Percentiles rank a stretch among this genome's conserved stretches.
Evolutionary conservation across 2,888 invertebrate genomes (phyloP).

Genomic region (Abrostola tripartita): DNA sequence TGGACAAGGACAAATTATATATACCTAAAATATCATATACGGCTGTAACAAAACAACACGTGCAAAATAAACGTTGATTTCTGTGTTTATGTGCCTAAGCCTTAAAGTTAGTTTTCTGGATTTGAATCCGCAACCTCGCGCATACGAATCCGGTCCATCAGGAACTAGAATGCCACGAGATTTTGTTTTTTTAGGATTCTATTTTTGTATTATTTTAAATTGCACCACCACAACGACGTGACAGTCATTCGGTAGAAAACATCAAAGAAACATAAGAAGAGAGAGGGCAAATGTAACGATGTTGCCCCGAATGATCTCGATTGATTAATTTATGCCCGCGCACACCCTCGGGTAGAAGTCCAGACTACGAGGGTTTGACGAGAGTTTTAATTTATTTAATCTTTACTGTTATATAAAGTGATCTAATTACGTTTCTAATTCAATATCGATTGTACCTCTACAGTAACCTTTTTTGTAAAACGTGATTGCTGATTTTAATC

Average conservation of each 20-base stretch:
- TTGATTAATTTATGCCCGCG: conserved; percentile 20
- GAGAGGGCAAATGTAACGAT: conserved; percentile 15
- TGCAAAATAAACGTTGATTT: too few species aligned
- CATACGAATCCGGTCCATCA: too few species aligned
- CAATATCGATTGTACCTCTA: too few species aligned
- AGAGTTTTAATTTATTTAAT: background rate
- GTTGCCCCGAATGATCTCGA: conserved; percentile 23
- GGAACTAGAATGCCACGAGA: background rate
- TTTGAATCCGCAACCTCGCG: too few species aligned
- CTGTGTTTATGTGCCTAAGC: too few species aligned
- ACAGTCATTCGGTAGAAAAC: background rate
- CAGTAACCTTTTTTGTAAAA: too few species aligned
- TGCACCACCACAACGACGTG: background rate
- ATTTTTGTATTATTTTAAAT: background rate
- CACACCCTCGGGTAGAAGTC: background rate
- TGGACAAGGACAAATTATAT: too few species aligned
- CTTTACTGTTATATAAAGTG: background rate
- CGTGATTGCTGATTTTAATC: too few species aligned
- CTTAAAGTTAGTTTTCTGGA: too few species aligned
- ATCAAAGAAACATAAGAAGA: conserved; percentile 12
- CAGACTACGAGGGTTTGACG: background rate
- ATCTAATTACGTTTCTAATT: too few species aligned
- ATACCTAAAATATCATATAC: too few species aligned
- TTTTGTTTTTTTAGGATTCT: background rate
- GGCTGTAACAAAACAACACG: too few species aligned